A percentile compares a stretch with the other conserved stretches of the same genome.
These are phyloP conservation scores for Pyrocephalus nanus DNA, from an alignment of 2,797 vertebrate genomes.

Conservation along the genomic window DNA sequence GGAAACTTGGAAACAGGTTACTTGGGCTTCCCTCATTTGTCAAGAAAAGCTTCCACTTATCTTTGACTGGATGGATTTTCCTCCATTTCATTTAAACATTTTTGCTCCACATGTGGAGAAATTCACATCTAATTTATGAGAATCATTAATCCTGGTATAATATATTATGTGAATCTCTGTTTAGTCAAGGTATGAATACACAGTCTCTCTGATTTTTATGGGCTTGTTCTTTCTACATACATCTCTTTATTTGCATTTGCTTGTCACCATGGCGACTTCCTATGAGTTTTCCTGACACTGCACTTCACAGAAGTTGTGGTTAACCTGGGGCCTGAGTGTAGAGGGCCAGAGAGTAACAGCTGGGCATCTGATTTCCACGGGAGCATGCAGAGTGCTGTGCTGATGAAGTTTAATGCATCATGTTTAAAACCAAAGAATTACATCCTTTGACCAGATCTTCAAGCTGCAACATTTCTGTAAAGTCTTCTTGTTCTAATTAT, in stretches of 20 bases:
- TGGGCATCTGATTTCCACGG: not conserved
- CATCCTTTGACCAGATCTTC: not conserved
- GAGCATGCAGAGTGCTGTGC: not conserved
- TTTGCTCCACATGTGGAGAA: not conserved
- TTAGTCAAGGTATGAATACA: not conserved
- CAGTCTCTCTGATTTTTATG: not conserved
- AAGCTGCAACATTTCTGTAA: not conserved
- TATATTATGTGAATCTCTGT: not conserved
- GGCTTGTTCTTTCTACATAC: not conserved
- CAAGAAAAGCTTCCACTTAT: not conserved
- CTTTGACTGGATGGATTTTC: not conserved
- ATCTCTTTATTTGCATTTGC: not conserved
- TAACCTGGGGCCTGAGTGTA: not conserved
- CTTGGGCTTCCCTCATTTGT: not conserved
- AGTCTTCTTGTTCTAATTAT: not conserved
- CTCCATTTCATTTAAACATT: not conserved
- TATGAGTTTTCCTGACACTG: not conserved
- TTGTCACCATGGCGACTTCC: not conserved
- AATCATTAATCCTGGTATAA: not conserved
- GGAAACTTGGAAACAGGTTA: conserved; percentile 7
- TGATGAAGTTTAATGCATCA: not conserved
- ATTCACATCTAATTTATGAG: not conserved
- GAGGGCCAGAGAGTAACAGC: not conserved
- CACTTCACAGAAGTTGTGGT: not conserved
- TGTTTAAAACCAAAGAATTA: not conserved